A percentile compares a stretch with the other conserved stretches of the same genome.
These are phyloP conservation scores for Diorhabda elongata DNA, from an alignment of 1,140 invertebrate species.

Conservation along the genomic window DNA sequence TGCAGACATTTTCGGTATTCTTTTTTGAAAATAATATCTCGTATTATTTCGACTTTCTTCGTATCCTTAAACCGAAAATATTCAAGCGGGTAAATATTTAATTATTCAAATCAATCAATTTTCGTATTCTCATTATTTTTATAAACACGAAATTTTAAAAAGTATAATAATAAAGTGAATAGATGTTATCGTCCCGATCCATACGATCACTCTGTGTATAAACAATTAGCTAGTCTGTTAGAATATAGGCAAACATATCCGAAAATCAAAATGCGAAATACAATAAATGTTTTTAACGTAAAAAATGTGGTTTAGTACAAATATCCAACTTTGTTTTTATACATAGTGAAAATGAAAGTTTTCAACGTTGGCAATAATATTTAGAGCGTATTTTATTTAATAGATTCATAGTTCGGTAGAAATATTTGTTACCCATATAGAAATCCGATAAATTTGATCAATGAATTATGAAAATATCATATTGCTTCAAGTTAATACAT, in stretches of 20 bases:
- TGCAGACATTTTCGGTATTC: no score
- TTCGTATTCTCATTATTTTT: background rate
- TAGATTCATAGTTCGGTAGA: conserved; percentile 15
- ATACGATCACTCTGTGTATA: conserved; percentile 29
- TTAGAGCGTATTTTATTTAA: conserved; percentile 18
- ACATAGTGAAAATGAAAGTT: conserved; percentile 27
- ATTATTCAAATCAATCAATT: background rate
- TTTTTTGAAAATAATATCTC: background rate
- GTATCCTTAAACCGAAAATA: background rate
- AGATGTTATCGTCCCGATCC: background rate
- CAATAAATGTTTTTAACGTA: conserved; percentile 4
- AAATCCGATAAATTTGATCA: background rate
- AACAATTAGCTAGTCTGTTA: conserved; percentile 19
- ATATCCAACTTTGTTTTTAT: conserved; percentile 26
- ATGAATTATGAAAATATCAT: background rate
- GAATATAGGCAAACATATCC: conserved; percentile 29
- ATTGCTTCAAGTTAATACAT: background rate
- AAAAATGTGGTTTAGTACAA: conserved; percentile 22
- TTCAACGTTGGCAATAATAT: conserved; percentile 29
- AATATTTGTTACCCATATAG: conserved; percentile 17
- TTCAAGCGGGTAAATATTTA: background rate
- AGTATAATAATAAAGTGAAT: background rate
- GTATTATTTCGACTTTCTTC: background rate
- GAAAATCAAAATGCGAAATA: conserved; percentile 11
- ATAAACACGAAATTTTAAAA: background rate